A percentile compares a stretch with the other conserved stretches of the same genome.
phyloP scores from a whole-genome alignment of 2,888 invertebrate species.

The Eupeodes latifasciatus region DNA sequence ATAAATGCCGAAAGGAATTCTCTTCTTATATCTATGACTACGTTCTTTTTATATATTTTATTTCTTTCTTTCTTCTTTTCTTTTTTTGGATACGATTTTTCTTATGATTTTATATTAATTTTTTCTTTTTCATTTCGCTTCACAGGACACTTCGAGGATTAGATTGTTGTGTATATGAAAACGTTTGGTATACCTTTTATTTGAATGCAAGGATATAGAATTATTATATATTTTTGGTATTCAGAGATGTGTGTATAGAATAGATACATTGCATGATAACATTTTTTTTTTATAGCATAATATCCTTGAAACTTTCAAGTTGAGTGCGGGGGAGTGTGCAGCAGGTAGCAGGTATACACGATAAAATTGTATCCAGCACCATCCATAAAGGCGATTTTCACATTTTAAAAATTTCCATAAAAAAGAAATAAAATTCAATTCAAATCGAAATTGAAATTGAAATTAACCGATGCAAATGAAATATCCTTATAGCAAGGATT shows the following conservation, averaged over 20 bases:
- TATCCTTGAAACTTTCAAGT: slow-evolving; percentile 21
- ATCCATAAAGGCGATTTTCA: neutral
- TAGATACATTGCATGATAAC: slow-evolving; percentile 11
- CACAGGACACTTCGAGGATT: slow-evolving; percentile 21
- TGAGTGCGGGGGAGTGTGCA: neutral
- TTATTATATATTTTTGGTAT: neutral
- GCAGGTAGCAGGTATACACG: neutral
- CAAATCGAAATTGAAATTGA: neutral
- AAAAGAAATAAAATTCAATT: no score
- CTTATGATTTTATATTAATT: slow-evolving; percentile 1
- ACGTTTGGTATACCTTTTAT: neutral
- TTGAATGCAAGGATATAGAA: slow-evolving; percentile 1
- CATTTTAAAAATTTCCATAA: neutral
- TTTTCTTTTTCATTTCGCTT: slow-evolving; percentile 21
- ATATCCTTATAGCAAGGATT: neutral
- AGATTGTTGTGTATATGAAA: neutral
- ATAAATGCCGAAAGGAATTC: slow-evolving; percentile 31
- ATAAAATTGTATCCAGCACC: neutral
- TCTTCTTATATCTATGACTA: slow-evolving; percentile 19
- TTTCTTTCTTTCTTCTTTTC: neutral
- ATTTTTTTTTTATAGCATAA: neutral
- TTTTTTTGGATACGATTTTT: neutral
- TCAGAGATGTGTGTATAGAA: slow-evolving; percentile 8
- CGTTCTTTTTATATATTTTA: slow-evolving; percentile 1
- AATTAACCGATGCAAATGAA: neutral